Conservation (phyloP, 2,888 invertebrate species). For the Chrysodeixis includens region DNA sequence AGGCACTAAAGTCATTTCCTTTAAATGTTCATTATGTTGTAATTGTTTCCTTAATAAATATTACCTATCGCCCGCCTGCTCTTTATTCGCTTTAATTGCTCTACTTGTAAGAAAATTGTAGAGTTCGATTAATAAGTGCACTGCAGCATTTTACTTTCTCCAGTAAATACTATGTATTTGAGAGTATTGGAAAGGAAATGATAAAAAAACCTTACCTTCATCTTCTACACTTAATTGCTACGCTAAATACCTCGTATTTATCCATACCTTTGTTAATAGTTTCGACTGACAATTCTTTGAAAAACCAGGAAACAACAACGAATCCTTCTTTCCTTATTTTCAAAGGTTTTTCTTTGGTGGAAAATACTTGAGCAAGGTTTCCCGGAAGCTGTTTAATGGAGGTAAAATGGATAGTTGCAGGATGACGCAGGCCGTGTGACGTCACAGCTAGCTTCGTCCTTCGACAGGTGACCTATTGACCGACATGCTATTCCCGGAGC, state of each 20-base stretch:
- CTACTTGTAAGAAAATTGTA: neutral
- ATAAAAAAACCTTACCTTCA: neutral
- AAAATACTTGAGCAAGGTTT: neutral
- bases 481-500: constrained; percentile 34
- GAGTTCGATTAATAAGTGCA: neutral
- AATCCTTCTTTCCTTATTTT: neutral
- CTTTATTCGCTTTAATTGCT: neutral
- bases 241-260: neutral
- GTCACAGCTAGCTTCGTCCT: constrained; percentile 31
- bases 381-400: neutral
- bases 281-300: neutral
- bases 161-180: neutral
- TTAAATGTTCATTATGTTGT: neutral
- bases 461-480: constrained; percentile 50
- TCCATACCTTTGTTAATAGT: neutral
- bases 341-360: neutral
- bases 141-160: neutral
- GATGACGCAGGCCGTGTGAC: constrained; percentile 30
- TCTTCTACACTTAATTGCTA: neutral
- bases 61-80: too few relatives aligned
- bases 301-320: neutral
- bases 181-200: neutral
- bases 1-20: neutral
- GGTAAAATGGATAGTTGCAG: constrained; percentile 4
- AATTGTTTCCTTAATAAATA: constrained; percentile 4